Base-by-base conservation (phyloP, 2,888 invertebrate species). In the Latrodectus elegans region DNA sequence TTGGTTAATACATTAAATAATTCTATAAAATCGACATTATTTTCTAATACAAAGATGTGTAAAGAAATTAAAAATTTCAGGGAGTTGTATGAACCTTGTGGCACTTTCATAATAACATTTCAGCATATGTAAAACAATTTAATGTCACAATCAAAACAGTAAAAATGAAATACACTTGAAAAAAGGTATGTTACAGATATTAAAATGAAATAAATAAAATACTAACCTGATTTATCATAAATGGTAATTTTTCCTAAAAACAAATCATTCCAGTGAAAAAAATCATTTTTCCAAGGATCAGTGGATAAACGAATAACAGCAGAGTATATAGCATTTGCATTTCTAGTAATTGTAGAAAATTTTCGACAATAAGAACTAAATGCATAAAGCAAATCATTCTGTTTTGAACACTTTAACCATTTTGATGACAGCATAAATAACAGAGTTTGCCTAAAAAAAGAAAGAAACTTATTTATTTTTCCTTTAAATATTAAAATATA, bases 271-370 rank as follows among this genome's bases (percentile, higher is more conserved):
- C 85, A 85, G 1, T 8, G 14, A 26, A 79, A 79, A 64, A 52
- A 85, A 4, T 51, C 1, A 71, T 85, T 85, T 51, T 51, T 15
- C 85, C 85, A 85, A 38, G 85, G 85, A 52, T 64, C 78, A 55
- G 26, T n/a, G n/a, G 64, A 14, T 6, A 75, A 38, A 8, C 60
- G 22, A 12, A 70, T 12, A 8, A 85, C 26, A 26, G 49, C n/a
- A 4, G 74, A n/a, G 52, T 64, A 52, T 26, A 85, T 15, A 15
- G 73, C n/a, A 15, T 49, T 8, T 10, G 9, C 9, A n/a, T 75
- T 80, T 17, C 51, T 60, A 17, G 65, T 52, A 9, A 80, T 71
- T 0, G 12, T 38, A 8, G 79, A 65, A 75, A 85, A 75, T 11
- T 26, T 64, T 10, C 8, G 38, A 15, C 49, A 70, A 38, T 85